Evolutionary conservation across 2,888 invertebrate genomes (phyloP).

Genomic region (Apamea crenata): DNA sequence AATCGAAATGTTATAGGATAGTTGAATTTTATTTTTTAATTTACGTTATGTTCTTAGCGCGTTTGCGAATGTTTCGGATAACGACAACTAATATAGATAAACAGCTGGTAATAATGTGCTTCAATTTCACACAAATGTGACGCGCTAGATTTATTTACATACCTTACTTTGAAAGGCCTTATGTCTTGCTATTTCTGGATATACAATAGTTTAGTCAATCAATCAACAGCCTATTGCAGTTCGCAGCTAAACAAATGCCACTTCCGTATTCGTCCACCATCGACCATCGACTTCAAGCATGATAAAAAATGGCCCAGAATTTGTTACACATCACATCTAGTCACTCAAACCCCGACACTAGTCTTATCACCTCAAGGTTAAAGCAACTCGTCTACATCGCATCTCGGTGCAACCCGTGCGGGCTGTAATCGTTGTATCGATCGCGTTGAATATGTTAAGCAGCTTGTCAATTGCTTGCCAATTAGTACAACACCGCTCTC

Average conservation of each 20-base stretch:
- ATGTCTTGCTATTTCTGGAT: too few relatives aligned
- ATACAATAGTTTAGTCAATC: background rate
- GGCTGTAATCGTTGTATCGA: constrained; percentile 35
- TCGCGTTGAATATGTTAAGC: constrained; percentile 47
- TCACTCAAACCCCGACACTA: background rate
- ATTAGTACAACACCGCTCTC: constrained; percentile 41
- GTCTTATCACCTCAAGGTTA: background rate
- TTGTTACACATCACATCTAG: background rate
- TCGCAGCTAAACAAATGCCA: background rate
- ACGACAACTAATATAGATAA: background rate
- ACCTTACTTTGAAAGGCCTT: constrained; percentile 1
- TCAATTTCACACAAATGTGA: background rate
- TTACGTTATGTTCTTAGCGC: too few relatives aligned
- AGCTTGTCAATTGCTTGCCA: constrained; percentile 50
- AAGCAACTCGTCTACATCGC: background rate
- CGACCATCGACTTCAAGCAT: background rate
- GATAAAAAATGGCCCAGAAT: background rate
- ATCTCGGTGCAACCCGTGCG: constrained; percentile 15
- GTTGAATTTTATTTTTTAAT: too few relatives aligned
- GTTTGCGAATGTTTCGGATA: too few relatives aligned
- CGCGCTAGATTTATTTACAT: background rate
- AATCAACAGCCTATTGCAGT: background rate
- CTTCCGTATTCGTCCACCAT: background rate
- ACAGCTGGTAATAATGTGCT: background rate
- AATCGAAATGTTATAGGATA: too few relatives aligned